phyloP scores from a whole-genome alignment of 2,888 invertebrate species.

The Agrochola lychnidis region DNA sequence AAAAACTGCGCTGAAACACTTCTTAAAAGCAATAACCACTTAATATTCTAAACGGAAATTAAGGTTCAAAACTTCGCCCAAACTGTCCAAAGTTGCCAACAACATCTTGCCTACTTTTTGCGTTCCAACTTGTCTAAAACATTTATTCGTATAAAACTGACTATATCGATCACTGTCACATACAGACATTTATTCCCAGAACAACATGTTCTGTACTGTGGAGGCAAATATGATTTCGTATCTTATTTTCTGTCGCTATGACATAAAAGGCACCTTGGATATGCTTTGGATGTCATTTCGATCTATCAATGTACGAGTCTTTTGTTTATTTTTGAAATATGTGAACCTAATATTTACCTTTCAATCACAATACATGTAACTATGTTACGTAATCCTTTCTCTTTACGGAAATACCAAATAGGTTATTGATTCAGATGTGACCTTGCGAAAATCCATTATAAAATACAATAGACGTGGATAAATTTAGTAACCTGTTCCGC shows the following conservation, averaged over 20 bases:
- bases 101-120: slow-evolving; percentile 43
- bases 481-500: too few species aligned
- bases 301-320: slow-evolving; percentile 1
- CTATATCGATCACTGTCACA: slow-evolving; percentile 57
- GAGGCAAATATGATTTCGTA: slow-evolving; percentile 38
- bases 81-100: slow-evolving; percentile 38
- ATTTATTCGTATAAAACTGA: slow-evolving; percentile 53
- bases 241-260: slow-evolving; percentile 18
- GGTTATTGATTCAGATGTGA: too few species aligned
- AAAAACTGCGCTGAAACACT: slow-evolving; percentile 16
- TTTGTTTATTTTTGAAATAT: slow-evolving; percentile 24
- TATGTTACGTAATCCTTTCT: neutral
- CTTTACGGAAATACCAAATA: too few species aligned
- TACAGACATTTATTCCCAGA: slow-evolving; percentile 45
- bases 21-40: slow-evolving; percentile 28
- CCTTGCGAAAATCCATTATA: too few species aligned
- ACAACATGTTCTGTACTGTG: slow-evolving; percentile 38
- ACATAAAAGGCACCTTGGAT: slow-evolving; percentile 25
- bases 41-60: slow-evolving; percentile 61
- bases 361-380: neutral
- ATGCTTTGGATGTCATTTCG: slow-evolving; percentile 26
- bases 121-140: slow-evolving; percentile 57
- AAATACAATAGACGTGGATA: too few species aligned
- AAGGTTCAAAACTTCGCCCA: slow-evolving; percentile 36
- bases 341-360: neutral